Evolutionary conservation across 2,113 vertebrate genomes (phyloP).

Genomic region (Holacanthus passer): DNA sequence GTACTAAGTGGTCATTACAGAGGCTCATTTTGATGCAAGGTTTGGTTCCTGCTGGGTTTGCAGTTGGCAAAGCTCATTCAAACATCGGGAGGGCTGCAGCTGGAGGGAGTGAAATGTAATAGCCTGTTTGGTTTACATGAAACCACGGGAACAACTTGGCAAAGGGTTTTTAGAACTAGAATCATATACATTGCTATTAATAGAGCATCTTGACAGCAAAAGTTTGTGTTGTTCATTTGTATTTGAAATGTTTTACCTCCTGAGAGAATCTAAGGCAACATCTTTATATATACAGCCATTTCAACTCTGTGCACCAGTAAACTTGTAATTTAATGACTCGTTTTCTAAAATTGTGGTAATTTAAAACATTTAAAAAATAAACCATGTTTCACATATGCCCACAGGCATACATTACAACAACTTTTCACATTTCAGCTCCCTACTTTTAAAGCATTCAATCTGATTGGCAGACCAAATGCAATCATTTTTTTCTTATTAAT

Average conservation of each 20-base stretch:
- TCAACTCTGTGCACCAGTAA: not conserved
- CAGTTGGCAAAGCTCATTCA: conserved; percentile 60
- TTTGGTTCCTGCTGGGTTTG: conserved; percentile 66
- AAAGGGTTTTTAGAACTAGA: not conserved
- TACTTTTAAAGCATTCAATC: not conserved
- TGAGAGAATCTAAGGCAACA: not conserved
- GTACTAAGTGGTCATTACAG: conserved; percentile 65
- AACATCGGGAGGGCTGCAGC: conserved; percentile 67
- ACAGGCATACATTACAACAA: not conserved
- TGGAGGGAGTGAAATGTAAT: conserved; percentile 42
- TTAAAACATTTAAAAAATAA: too few relatives aligned
- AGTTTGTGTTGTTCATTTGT: conserved; percentile 5
- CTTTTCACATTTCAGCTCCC: not conserved
- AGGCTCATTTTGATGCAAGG: conserved; percentile 53
- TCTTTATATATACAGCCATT: not conserved
- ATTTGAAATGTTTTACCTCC: not conserved
- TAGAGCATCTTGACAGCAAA: not conserved
- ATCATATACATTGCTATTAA: not conserved
- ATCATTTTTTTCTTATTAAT: not conserved
- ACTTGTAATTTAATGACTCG: not conserved
- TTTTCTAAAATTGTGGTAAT: too few relatives aligned
- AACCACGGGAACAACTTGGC: conserved; percentile 15
- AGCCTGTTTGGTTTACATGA: conserved; percentile 39
- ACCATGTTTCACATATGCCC: too few relatives aligned
- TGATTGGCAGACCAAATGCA: not conserved